phyloP scores from a whole-genome alignment of 2,797 vertebrate genomes.

The Phalloptychus januarius region DNA sequence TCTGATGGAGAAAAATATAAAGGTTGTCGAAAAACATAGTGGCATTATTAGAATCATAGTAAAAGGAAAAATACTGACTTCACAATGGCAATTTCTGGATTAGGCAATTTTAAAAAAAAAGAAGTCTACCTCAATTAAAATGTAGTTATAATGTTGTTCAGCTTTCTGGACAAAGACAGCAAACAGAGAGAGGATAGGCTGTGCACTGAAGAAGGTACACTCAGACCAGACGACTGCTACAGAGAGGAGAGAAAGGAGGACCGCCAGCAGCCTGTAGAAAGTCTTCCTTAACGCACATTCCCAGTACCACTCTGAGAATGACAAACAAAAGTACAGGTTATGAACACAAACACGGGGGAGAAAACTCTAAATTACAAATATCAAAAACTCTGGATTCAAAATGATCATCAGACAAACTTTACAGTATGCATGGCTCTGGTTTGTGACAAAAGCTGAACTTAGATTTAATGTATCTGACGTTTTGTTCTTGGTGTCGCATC shows the following conservation, averaged over 20 bases:
- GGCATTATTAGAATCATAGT: neutral
- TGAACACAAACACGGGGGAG: neutral
- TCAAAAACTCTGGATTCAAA: neutral
- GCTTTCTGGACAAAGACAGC: slow-evolving; percentile 91
- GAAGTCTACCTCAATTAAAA: slow-evolving; percentile 88
- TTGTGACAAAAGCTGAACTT: neutral
- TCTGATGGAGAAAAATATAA: slow-evolving; percentile 74
- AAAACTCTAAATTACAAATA: neutral
- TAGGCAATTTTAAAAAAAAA: neutral
- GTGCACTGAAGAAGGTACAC: slow-evolving; percentile 95
- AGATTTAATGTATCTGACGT: neutral
- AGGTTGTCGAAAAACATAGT: neutral
- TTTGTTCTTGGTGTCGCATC: too few relatives aligned
- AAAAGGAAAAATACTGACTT: neutral
- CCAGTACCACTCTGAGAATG: slow-evolving; percentile 92
- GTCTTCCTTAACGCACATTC: slow-evolving; percentile 88
- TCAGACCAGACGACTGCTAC: slow-evolving; percentile 94
- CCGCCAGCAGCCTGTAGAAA: slow-evolving; percentile 86
- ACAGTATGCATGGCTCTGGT: neutral
- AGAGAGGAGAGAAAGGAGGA: slow-evolving; percentile 86
- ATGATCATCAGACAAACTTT: neutral
- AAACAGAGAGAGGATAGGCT: slow-evolving; percentile 90
- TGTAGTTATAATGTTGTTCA: slow-evolving; percentile 91
- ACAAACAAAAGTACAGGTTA: slow-evolving; percentile 28
- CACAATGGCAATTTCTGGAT: neutral